Evolutionary conservation across 2,113 vertebrate genomes (phyloP).

Genomic region (Leptobrachium leishanense): DNA sequence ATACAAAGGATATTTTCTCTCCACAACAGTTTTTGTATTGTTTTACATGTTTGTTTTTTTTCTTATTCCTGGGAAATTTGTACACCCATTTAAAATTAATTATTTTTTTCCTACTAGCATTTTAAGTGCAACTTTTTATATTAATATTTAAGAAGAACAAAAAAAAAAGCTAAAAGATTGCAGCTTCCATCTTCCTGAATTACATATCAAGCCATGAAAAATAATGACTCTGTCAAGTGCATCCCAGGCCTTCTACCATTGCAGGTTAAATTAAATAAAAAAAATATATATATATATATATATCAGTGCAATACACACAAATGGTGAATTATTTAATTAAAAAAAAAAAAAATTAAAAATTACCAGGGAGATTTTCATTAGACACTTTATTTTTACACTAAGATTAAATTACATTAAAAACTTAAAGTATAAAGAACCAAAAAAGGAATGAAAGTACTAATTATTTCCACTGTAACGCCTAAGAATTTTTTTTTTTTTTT

Average conservation of each 20-base stretch:
- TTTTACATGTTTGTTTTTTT: not conserved
- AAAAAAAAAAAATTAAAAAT: constrained; percentile 57
- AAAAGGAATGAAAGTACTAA: constrained; percentile 58
- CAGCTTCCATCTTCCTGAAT: constrained; percentile 86
- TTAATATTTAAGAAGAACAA: constrained; percentile 62
- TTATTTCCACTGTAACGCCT: constrained; percentile 65
- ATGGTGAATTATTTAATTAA: constrained; percentile 69
- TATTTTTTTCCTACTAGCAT: constrained; percentile 80
- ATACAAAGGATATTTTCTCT: constrained; percentile 78
- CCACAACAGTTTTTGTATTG: constrained; percentile 68
- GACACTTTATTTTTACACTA: constrained; percentile 66
- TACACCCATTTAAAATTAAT: constrained; percentile 77
- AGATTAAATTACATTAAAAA: constrained; percentile 65
- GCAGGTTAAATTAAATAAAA: constrained; percentile 60
- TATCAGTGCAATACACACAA: constrained; percentile 87
- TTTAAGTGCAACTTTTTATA: constrained; percentile 85
- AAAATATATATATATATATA: no score
- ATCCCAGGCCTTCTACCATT: constrained; percentile 71
- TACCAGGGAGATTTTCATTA: constrained; percentile 62
- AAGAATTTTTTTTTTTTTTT: constrained; percentile 52
- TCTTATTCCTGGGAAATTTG: constrained; percentile 62
- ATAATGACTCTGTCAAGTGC: constrained; percentile 68
- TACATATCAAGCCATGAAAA: constrained; percentile 74
- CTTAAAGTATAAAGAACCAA: constrained; percentile 63
- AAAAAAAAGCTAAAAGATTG: constrained; percentile 72